Evolutionary conservation across 2,113 vertebrate species (phyloP).

Genomic region (Nycticryphes semicollaris): DNA sequence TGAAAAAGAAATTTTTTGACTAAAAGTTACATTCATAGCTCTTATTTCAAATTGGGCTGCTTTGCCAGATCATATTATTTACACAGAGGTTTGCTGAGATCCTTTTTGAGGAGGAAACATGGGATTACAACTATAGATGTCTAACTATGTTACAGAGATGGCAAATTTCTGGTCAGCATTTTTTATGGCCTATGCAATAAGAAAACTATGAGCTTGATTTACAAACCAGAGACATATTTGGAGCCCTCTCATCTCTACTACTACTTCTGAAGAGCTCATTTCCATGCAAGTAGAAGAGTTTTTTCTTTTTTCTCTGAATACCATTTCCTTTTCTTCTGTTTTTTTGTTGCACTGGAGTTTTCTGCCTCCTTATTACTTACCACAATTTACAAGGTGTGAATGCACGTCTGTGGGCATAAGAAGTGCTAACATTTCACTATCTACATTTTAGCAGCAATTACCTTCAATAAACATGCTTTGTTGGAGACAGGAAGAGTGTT

Average conservation of each 20-base stretch:
- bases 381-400: neutral
- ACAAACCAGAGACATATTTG: neutral
- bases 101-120: neutral
- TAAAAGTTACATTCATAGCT: neutral
- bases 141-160: neutral
- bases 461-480: neutral
- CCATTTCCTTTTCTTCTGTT: neutral
- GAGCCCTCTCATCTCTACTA: neutral
- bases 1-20: neutral
- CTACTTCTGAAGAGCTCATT: neutral
- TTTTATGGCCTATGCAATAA: neutral
- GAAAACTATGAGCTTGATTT: neutral
- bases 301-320: neutral
- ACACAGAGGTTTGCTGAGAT: neutral
- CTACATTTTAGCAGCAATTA: neutral
- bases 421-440: neutral
- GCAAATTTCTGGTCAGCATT: neutral
- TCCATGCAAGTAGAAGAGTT: neutral
- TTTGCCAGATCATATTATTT: neutral
- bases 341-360: neutral
- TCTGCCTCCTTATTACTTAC: neutral
- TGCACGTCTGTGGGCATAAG: neutral
- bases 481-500: neutral
- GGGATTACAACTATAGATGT: neutral
- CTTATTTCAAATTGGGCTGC: neutral